These are phyloP conservation scores for Toxotes jaculatrix DNA, from an alignment of 2,113 vertebrate species.

Conservation along the genomic window DNA sequence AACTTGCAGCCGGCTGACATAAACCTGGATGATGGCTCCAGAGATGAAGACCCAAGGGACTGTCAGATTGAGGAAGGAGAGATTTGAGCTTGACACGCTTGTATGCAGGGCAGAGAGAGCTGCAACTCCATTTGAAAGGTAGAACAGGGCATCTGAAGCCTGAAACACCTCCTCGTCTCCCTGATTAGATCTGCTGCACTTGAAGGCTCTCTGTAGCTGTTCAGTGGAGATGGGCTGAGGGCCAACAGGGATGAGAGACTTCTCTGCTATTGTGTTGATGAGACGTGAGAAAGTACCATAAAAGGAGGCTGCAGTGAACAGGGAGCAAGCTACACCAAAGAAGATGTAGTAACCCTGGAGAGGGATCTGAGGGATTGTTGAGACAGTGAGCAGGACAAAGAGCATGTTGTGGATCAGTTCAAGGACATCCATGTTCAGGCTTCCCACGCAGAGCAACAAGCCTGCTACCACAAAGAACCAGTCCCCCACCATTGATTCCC, in stretches of 20 bases:
- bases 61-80: constrained; percentile 80
- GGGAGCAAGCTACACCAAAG: constrained; percentile 86
- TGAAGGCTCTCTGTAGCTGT: constrained; percentile 68
- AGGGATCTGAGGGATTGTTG: constrained; percentile 88
- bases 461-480: constrained; percentile 89
- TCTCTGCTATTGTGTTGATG: constrained; percentile 92
- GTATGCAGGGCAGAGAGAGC: constrained; percentile 86
- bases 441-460: constrained; percentile 83
- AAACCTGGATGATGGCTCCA: constrained; percentile 87
- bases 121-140: constrained; percentile 89
- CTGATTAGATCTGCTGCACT: constrained; percentile 49
- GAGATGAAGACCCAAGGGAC: constrained; percentile 89
- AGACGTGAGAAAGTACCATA: constrained; percentile 89
- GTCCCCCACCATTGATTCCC: constrained; percentile 85
- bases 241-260: constrained; percentile 87
- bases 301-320: constrained; percentile 83
- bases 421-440: constrained; percentile 86
- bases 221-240: constrained; percentile 81
- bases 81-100: neutral
- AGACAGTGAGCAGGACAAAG: constrained; percentile 85
- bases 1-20: constrained; percentile 87
- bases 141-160: constrained; percentile 88
- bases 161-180: constrained; percentile 41
- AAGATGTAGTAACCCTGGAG: constrained; percentile 79
- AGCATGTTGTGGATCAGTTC: constrained; percentile 87